These are phyloP conservation scores for Glareola pratincola DNA, from an alignment of 2,113 vertebrate genomes.

Conservation along the genomic window DNA sequence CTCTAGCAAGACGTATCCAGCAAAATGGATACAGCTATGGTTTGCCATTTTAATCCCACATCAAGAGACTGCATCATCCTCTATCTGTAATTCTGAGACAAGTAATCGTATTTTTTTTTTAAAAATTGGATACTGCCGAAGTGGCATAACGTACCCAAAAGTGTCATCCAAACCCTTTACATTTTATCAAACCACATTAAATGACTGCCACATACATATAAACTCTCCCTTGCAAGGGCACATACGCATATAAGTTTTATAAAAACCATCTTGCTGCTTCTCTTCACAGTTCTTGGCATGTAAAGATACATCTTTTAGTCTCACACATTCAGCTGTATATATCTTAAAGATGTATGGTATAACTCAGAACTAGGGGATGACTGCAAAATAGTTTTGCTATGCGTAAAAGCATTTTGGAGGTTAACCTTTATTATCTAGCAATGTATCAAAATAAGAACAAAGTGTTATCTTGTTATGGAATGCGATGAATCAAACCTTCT, in stretches of 20 bases:
- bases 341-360: background rate
- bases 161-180: background rate
- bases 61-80: background rate
- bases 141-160: background rate
- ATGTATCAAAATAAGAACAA: background rate
- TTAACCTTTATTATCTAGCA: slow-evolving; percentile 9
- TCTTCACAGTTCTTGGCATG: background rate
- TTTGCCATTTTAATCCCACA: background rate
- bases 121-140: background rate
- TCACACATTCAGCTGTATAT: background rate
- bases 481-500: slow-evolving; percentile 28
- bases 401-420: background rate
- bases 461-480: slow-evolving; percentile 14
- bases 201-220: background rate
- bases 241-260: background rate
- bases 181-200: background rate
- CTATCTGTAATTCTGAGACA: background rate
- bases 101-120: background rate
- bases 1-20: background rate
- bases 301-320: background rate
- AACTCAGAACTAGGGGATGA: background rate
- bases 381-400: background rate
- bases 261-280: background rate
- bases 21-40: background rate
- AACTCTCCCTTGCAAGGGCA: background rate